phyloP scores from a whole-genome alignment of 2,113 vertebrate species.

The Puntigrus tetrazona region DNA sequence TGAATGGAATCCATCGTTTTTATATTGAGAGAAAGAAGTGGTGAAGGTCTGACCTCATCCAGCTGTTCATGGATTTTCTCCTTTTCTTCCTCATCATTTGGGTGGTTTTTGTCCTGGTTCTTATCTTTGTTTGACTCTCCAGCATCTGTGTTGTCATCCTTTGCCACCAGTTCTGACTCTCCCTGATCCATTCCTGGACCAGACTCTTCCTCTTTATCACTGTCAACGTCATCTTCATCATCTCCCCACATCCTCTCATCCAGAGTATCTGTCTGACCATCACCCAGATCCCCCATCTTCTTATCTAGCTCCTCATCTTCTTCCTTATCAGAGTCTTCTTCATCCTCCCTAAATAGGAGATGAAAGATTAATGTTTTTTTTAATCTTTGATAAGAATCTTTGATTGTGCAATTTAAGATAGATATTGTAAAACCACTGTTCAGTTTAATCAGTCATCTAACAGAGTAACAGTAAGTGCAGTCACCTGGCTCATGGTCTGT shows the following conservation, averaged over 20 bases:
- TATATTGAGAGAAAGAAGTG: background rate
- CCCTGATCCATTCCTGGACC: constrained; percentile 95
- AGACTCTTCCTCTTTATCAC: constrained; percentile 85
- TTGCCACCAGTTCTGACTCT: constrained; percentile 90
- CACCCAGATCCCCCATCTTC: constrained; percentile 92
- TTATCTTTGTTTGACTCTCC: constrained; percentile 81
- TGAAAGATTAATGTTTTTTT: background rate
- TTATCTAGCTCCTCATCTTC: constrained; percentile 88
- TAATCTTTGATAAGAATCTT: background rate
- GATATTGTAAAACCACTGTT: background rate
- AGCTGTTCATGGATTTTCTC: constrained; percentile 91
- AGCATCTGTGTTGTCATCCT: constrained; percentile 85
- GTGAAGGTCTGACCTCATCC: constrained; percentile 82
- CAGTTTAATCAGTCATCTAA: background rate
- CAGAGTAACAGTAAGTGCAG: background rate
- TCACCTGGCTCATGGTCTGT: constrained; percentile 84
- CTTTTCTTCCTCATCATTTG: constrained; percentile 68
- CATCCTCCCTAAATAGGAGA: constrained; percentile 74
- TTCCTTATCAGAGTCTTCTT: constrained; percentile 82
- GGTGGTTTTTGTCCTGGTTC: constrained; percentile 74
- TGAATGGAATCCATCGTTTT: background rate
- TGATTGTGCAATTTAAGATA: background rate
- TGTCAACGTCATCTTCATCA: constrained; percentile 79
- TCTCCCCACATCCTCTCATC: constrained; percentile 97
- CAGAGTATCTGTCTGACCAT: constrained; percentile 89